Evolutionary conservation across 2,888 invertebrate species (phyloP).

Genomic region (Steromphala cineraria): DNA sequence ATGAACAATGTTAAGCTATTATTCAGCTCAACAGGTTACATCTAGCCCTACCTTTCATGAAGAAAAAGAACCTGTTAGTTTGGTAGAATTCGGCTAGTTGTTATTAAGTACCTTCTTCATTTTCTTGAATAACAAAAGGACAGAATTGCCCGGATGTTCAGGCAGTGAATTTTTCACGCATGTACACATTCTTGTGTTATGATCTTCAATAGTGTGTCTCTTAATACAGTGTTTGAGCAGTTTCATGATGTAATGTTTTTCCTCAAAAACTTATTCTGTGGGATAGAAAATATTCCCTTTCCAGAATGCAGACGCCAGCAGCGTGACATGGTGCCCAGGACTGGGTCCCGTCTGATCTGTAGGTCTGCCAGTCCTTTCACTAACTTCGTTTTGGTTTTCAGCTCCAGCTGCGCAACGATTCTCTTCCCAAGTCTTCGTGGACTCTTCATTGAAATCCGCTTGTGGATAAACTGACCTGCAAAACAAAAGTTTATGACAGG

Average conservation of each 20-base stretch:
- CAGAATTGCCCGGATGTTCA: no score
- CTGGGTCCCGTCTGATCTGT: not conserved
- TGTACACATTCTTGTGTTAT: no score
- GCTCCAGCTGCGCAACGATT: slow-evolving; percentile 2
- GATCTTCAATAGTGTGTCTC: no score
- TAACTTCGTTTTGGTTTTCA: not conserved
- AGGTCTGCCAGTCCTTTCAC: not conserved
- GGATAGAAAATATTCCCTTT: not conserved
- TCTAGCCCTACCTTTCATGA: no score
- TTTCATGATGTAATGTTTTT: not conserved
- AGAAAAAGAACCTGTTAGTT: no score
- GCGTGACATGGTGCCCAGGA: not conserved
- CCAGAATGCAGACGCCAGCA: not conserved
- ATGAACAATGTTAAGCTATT: no score
- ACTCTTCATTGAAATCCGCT: slow-evolving; percentile 16
- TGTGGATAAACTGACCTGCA: slow-evolving; percentile 30
- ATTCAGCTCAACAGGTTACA: no score
- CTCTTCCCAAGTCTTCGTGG: not conserved
- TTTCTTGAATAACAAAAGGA: no score
- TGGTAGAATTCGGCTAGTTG: no score
- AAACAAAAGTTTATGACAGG: not conserved
- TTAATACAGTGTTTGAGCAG: no score
- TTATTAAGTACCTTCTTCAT: no score
- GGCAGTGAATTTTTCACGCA: no score
- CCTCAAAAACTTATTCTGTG: not conserved